Base-by-base conservation (phyloP, 2,888 invertebrate genomes). In the Metopia argyrocephala region DNA sequence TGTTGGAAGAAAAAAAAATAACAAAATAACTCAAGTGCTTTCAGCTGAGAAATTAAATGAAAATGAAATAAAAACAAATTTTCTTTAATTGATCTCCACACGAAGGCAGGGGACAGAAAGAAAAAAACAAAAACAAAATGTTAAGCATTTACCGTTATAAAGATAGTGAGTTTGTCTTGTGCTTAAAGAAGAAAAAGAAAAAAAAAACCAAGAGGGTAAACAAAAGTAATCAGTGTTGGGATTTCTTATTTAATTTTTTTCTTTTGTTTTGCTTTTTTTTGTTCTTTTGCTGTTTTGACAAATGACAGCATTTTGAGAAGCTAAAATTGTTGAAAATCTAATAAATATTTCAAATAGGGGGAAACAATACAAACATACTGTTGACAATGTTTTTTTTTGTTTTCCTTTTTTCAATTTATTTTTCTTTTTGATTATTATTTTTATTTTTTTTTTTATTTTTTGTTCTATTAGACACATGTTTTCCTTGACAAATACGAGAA, bases 1-100 rank as follows among this genome's bases (percentile, higher is more conserved):
- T 1, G 4, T 12, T 0, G 31, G 38, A 15, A 15, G 4, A 4
- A 12, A 4, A 15, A 6, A 15, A 12, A 0, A 12, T 9, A 1
- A 3, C 12, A 1, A 6, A 38, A 68, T 25, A 71, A 57, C 59
- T 70, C 45, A 64, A 76, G 65, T 70, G 76, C 62, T 65, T 70
- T 65, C 71, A 71, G 65, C 46, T 71, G 66, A 31, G 65, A 78
- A 78, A 71, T 71, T 71, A 61, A 66, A 61, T n/a, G 65, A 52
- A 5, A 69, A 31, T 5, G 7, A 5, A 48, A 52, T 48, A 59
- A 66, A 57, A 57, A 31, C 7, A 28, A 31, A 54, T 68, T 28
- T 65, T 48, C 20, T 25, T 66, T 71, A 78, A 78, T 78, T 78
- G 59, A 71, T 66, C 46, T 18, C 48, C n/a, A 27, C 18, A 57